Conservation (phyloP, 2,113 vertebrate species). For the Smithornis capensis region DNA sequence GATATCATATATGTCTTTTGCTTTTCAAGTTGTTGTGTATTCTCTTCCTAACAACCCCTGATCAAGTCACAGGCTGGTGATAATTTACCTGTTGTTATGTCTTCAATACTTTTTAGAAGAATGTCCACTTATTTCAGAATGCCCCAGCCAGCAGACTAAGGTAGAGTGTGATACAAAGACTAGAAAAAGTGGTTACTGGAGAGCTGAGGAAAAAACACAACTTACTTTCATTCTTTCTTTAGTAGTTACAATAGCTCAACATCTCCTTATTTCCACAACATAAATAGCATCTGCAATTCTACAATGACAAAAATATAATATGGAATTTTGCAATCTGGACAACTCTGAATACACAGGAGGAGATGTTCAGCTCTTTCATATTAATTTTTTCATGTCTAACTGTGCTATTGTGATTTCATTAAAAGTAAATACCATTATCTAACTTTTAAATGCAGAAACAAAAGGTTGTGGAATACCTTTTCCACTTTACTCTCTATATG, state of each 20-base stretch:
- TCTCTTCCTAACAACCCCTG: background rate
- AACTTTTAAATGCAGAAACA: background rate
- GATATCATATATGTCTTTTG: background rate
- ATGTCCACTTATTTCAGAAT: background rate
- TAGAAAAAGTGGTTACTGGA: background rate
- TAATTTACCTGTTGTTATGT: background rate
- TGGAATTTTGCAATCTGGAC: background rate
- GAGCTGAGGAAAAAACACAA: background rate
- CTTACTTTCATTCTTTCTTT: background rate
- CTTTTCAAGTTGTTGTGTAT: background rate
- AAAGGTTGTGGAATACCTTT: background rate
- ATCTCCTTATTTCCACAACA: background rate
- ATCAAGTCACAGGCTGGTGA: background rate
- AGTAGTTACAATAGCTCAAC: background rate
- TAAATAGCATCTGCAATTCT: background rate
- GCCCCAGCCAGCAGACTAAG: background rate
- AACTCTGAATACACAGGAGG: background rate
- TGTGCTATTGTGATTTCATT: background rate
- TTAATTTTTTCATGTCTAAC: background rate
- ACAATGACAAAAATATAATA: background rate
- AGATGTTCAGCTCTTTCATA: background rate
- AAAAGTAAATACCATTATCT: background rate
- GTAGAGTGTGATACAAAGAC: background rate
- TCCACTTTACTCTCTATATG: background rate
- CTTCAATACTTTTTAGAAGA: background rate